Base-by-base conservation (phyloP, 1,140 invertebrate species). In the Eriosoma lanigerum region DNA sequence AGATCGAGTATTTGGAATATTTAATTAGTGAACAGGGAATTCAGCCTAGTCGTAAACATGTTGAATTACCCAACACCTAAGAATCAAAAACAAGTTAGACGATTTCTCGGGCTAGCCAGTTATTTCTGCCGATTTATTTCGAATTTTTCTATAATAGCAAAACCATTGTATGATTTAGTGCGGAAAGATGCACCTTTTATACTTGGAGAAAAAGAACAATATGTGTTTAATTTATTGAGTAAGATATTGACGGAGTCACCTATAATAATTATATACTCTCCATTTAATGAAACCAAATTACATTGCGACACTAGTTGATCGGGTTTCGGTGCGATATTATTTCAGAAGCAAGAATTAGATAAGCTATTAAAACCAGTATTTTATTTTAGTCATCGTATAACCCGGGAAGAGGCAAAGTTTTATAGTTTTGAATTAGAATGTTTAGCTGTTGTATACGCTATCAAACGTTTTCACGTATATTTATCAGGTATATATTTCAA, bases 261-360 rank as follows among this genome's bases (percentile, higher is more conserved):
- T 2, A n/a, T 38, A n/a, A 13, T 64, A 12, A 9, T 13, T 50
- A 48, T 70, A 3, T 48, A 70, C 50, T 70, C 44, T 0, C 46
- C 66, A 0, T 50, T 3, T 0, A 81, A 83, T 3, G 58, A 50
- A 12, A 84, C 83, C 24, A 84, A 86, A 81, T 81, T 80, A 15
- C 38, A 24, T 24, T 78, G 50, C 1, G 21, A 75, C 4, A 15
- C 72, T 8, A 75, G 68, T 19, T 32, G 46, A 15, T 15, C n/a
- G 3, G 68, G 68, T 21, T 52, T 21, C 50, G 46, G 68, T 13
- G 10, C 17, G 21, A 19, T 76, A 52, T 56, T 76, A 54, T 56
- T 76, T 8, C 50, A 76, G n/a, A 26, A 38, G 3, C 21, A 56
- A 56, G 19, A 15, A 10, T 12, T 12, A 9, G 44, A 19, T 12